phyloP scores from a whole-genome alignment of 2,113 vertebrate species.

The Eudyptes chrysolophus region DNA sequence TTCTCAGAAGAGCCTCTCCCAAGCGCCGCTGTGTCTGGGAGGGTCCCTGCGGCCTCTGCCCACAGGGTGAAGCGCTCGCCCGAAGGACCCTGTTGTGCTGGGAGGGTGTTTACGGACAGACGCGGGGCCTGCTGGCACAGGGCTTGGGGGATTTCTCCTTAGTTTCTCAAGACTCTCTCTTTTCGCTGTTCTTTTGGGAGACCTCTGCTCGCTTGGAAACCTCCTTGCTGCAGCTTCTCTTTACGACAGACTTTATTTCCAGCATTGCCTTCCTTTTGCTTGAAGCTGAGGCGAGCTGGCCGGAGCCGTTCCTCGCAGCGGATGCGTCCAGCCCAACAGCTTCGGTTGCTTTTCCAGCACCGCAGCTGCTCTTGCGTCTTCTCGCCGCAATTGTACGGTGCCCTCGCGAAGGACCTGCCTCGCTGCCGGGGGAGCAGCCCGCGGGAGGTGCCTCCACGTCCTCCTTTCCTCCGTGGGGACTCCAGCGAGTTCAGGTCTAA shows the following conservation, averaged over 20 bases:
- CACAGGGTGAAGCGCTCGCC: not conserved
- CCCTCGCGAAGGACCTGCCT: not conserved
- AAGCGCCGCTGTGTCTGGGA: not conserved
- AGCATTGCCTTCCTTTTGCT: not conserved
- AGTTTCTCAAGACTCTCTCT: not conserved
- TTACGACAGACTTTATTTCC: not conserved
- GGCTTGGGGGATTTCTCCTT: not conserved
- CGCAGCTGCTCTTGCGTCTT: not conserved
- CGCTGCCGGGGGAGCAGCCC: not conserved
- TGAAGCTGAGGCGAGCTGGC: not conserved
- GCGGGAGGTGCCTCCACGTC: fast-evolving
- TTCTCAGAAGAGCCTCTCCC: not conserved
- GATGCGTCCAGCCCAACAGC: not conserved
- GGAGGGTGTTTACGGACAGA: not conserved
- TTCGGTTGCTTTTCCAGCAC: not conserved
- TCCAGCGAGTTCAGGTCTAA: not conserved
- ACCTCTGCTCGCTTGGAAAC: not conserved
- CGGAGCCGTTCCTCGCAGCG: not conserved
- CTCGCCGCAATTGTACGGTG: not conserved
- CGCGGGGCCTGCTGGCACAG: not conserved
- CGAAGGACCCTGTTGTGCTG: not conserved
- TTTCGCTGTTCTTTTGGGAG: not conserved
- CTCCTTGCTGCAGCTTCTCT: not conserved
- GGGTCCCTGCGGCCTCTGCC: not conserved
- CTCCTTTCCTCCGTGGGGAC: not conserved